A percentile compares a stretch with the other conserved stretches of the same genome.
phyloP scores from a whole-genome alignment of 1,140 invertebrate species.

The Drosophila punjabiensis region DNA sequence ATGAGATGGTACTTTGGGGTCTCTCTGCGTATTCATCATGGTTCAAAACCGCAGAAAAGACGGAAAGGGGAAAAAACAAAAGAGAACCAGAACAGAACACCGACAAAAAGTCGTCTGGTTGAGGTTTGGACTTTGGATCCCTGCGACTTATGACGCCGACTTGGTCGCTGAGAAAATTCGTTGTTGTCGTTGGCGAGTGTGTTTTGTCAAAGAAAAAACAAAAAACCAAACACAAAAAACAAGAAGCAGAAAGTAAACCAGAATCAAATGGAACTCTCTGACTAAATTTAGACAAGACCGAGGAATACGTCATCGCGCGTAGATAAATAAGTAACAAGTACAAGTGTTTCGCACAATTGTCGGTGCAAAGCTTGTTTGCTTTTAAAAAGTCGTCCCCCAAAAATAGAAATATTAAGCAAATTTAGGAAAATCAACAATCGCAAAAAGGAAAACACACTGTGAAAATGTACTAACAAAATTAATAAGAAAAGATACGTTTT shows the following conservation, averaged over 20 bases:
- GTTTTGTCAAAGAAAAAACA: slow-evolving; percentile 26
- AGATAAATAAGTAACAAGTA: slow-evolving; percentile 15
- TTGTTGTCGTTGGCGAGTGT: slow-evolving; percentile 34
- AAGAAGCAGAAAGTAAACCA: slow-evolving; percentile 10
- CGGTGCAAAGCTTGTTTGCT: slow-evolving; percentile 27
- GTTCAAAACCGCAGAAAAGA: slow-evolving; percentile 35
- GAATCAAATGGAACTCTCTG: slow-evolving; percentile 45
- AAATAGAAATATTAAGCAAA: slow-evolving; percentile 3
- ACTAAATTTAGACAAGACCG: slow-evolving; percentile 62
- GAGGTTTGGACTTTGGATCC: slow-evolving; percentile 70
- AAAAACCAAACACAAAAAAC: neutral
- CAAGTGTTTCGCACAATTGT: slow-evolving; percentile 11
- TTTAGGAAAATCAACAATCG: slow-evolving; percentile 4
- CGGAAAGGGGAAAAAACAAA: slow-evolving; percentile 28
- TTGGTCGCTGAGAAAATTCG: slow-evolving; percentile 47
- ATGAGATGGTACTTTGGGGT: slow-evolving; percentile 1
- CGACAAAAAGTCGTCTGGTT: slow-evolving; percentile 44
- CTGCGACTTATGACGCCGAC: slow-evolving; percentile 51
- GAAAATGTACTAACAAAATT: neutral
- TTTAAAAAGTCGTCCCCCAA: slow-evolving; percentile 11
- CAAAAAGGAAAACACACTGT: neutral
- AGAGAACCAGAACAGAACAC: neutral
- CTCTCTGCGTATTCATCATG: slow-evolving; percentile 51
- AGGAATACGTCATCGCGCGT: slow-evolving; percentile 59
- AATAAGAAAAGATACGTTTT: neutral